Conservation (phyloP, 2,797 vertebrate species). For the Myripristis murdjan region DNA sequence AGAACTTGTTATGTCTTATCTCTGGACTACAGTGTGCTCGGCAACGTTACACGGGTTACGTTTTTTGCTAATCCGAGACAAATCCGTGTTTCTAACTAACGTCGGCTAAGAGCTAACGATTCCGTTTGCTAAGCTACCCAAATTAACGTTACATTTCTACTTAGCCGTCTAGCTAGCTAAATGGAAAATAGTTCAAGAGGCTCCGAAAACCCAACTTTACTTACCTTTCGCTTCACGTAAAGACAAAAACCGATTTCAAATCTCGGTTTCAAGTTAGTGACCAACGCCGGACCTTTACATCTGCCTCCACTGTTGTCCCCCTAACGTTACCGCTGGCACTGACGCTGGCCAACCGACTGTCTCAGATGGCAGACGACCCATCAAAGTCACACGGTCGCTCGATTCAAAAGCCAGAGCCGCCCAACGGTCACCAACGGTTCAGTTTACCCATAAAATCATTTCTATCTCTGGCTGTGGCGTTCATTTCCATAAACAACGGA, state of each 20-base stretch:
- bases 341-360: slow-evolving; percentile 60
- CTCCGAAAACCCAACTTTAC: not conserved
- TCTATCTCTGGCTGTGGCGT: not conserved
- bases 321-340: too few species aligned
- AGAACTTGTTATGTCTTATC: not conserved
- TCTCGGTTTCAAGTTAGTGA: slow-evolving; percentile 59
- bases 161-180: not conserved
- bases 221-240: slow-evolving; percentile 62
- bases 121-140: slow-evolving; percentile 33
- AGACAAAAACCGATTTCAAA: slow-evolving; percentile 47
- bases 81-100: slow-evolving; percentile 72
- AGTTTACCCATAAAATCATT: not conserved
- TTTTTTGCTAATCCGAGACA: slow-evolving; percentile 69
- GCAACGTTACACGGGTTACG: too few species aligned
- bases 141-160: slow-evolving; percentile 10
- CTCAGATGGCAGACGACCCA: slow-evolving; percentile 45
- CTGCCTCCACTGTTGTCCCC: slow-evolving; percentile 64
- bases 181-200: rapidly evolving
- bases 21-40: not conserved
- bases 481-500: not conserved
- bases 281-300: slow-evolving; percentile 65
- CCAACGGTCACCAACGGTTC: not conserved
- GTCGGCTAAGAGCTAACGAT: slow-evolving; percentile 64
- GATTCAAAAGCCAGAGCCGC: slow-evolving; percentile 56
- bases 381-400: slow-evolving; percentile 44